Conservation (phyloP, 2,888 invertebrate genomes). For the Tipula unca region DNA sequence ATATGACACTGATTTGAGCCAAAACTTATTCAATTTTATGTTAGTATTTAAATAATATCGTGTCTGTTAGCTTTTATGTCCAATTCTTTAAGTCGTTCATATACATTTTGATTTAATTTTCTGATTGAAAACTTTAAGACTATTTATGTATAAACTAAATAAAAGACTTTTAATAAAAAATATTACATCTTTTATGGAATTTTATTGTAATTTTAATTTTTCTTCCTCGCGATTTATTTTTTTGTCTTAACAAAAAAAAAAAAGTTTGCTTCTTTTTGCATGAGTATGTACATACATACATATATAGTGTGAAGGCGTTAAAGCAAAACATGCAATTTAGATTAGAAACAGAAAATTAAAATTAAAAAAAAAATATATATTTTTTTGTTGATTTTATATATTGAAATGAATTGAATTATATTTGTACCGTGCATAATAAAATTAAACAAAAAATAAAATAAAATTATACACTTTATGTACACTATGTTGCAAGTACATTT, state of each 20-base stretch:
- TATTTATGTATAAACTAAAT: too few relatives aligned
- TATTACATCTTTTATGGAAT: not conserved
- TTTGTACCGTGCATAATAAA: not conserved
- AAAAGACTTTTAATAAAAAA: not conserved
- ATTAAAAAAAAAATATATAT: not conserved
- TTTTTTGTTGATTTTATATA: constrained; percentile 3
- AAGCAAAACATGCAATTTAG: constrained; percentile 14
- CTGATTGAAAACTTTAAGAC: not conserved
- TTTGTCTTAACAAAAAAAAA: not conserved
- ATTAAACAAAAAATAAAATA: not conserved
- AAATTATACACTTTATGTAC: not conserved
- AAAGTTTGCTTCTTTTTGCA: not conserved
- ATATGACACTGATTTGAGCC: too few relatives aligned
- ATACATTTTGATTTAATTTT: not conserved
- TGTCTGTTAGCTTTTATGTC: not conserved
- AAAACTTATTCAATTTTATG: not conserved
- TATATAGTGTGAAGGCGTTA: not conserved
- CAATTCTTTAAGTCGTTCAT: not conserved
- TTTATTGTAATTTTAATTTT: not conserved
- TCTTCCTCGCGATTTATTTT: not conserved
- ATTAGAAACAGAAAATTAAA: constrained; percentile 14
- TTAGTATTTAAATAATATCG: not conserved
- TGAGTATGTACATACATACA: not conserved
- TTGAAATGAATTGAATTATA: constrained; percentile 14
- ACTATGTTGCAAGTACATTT: not conserved